These are phyloP conservation scores for Ennomos erosarius DNA, from an alignment of 2,888 invertebrate genomes.

Conservation along the genomic window DNA sequence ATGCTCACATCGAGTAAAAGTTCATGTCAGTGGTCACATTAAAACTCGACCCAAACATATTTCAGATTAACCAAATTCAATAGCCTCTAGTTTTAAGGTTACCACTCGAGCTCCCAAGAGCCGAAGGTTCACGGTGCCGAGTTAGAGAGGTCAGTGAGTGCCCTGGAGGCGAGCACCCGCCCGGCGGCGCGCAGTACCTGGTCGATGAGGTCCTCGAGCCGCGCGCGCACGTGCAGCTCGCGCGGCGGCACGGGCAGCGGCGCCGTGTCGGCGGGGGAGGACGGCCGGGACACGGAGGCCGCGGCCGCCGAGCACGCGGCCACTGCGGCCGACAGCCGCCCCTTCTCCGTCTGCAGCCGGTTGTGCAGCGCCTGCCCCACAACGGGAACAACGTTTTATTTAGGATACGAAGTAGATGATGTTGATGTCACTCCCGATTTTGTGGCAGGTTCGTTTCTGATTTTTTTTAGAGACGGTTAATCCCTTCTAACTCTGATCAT, in stretches of 20 bases:
- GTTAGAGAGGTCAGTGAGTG: constrained; percentile 17
- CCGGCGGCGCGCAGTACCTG: constrained; percentile 87
- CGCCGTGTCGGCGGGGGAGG: constrained; percentile 94
- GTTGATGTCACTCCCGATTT: no score
- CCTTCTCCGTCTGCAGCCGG: constrained; percentile 95
- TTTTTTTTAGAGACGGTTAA: no score
- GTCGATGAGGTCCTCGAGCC: constrained; percentile 96
- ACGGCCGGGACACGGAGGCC: constrained; percentile 95
- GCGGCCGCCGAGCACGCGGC: constrained; percentile 97
- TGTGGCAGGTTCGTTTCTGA: no score
- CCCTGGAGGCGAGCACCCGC: constrained; percentile 53
- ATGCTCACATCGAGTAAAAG: no score
- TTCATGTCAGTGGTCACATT: no score
- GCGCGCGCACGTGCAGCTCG: constrained; percentile 93
- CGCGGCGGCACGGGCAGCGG: constrained; percentile 93
- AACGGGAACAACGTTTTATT: no score
- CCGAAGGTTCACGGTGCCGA: neutral
- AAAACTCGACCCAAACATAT: no score
- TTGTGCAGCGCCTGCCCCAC: constrained; percentile 87
- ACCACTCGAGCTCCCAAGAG: neutral
- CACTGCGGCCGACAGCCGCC: constrained; percentile 93
- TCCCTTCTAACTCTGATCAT: no score
- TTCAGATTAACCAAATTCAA: no score
- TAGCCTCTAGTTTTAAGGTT: no score
- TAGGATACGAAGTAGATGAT: no score